Conservation (phyloP, 2,888 invertebrate genomes). For the Lithophane semibrunnea region DNA sequence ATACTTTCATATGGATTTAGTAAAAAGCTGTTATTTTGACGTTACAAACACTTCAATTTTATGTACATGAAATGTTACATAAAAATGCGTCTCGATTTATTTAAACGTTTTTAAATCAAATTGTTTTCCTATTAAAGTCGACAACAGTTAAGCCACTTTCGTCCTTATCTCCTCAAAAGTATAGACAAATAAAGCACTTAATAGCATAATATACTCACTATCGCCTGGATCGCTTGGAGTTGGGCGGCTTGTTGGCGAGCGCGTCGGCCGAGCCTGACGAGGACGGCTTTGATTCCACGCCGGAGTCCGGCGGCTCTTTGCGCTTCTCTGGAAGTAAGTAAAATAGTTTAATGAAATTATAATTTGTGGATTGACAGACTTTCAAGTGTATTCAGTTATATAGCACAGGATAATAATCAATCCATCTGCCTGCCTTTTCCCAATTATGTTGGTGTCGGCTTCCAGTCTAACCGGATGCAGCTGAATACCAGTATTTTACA, state of each 20-base stretch:
- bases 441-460: too few species aligned
- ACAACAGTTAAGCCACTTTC: background rate
- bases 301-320: slow-evolving; percentile 95
- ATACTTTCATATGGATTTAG: too few species aligned
- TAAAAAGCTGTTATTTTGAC: too few species aligned
- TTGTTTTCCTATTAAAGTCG: background rate
- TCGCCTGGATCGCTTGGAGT: slow-evolving; percentile 93
- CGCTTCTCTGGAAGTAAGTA: slow-evolving; percentile 92
- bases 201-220: slow-evolving; percentile 92
- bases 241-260: slow-evolving; percentile 77
- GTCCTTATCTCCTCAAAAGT: too few species aligned
- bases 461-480: too few species aligned
- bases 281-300: slow-evolving; percentile 87
- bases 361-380: too few species aligned
- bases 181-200: background rate
- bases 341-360: background rate
- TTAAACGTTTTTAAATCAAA: background rate
- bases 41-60: too few species aligned
- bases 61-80: background rate
- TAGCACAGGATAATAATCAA: background rate
- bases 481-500: too few species aligned
- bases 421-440: too few species aligned
- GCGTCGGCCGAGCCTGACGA: slow-evolving; percentile 86
- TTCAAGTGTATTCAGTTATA: background rate
- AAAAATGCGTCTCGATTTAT: background rate